Evolutionary conservation across 2,888 invertebrate species (phyloP).

Genomic region (Pyrrhosoma nymphula): DNA sequence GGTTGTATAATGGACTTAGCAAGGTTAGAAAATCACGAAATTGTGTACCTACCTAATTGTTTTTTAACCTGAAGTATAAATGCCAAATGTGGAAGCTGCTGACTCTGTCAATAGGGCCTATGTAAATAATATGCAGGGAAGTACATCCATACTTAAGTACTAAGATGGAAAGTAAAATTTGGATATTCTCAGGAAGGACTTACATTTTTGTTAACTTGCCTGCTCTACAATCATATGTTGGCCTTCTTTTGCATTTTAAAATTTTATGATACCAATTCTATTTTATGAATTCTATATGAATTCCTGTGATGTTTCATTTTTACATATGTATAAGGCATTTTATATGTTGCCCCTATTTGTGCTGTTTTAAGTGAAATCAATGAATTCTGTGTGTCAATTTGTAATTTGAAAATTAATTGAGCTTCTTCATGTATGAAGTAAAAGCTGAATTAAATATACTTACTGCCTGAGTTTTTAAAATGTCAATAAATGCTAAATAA

Average conservation of each 20-base stretch:
- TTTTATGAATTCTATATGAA: slow-evolving; percentile 46
- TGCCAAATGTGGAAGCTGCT: background rate
- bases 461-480: slow-evolving; percentile 56
- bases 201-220: background rate
- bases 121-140: slow-evolving; percentile 7
- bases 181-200: background rate
- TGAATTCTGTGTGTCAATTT: slow-evolving; percentile 56
- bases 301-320: slow-evolving; percentile 49
- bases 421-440: slow-evolving; percentile 20
- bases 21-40: slow-evolving; percentile 33
- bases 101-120: background rate
- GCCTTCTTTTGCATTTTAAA: slow-evolving; percentile 62
- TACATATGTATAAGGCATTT: slow-evolving; percentile 55
- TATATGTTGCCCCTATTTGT: slow-evolving; percentile 48
- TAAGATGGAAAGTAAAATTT: background rate
- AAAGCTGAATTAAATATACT: slow-evolving; percentile 50
- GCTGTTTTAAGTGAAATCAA: slow-evolving; percentile 52
- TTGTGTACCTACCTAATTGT: slow-evolving; percentile 5
- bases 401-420: slow-evolving; percentile 34
- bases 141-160: background rate
- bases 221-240: slow-evolving; percentile 30
- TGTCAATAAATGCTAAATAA: slow-evolving; percentile 59
- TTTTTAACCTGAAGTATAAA: slow-evolving; percentile 12
- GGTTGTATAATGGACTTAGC: slow-evolving; percentile 52
- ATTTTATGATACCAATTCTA: slow-evolving; percentile 48